Evolutionary conservation across 2,888 invertebrate genomes (phyloP), one percentile per base, ranked within the genome.

Genomic region (Byasa hedistus): DNA sequence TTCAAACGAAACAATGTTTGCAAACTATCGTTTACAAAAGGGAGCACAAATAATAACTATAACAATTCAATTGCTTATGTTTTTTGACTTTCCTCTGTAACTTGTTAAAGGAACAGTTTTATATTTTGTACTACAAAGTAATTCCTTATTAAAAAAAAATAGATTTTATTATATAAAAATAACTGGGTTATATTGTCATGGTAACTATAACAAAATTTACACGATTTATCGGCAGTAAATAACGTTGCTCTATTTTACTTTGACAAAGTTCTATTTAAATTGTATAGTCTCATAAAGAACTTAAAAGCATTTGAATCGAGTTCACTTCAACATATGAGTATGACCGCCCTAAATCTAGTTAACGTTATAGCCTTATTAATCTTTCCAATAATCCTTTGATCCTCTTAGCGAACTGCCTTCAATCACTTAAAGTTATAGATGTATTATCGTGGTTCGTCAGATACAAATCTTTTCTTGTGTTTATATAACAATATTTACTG

Each of bases 281-380:
- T 74, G 79, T 79, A 78, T 81, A 72, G 70, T 71, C 61, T 63
- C 68, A 72, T 73, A 76, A 27, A 76, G 79, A 79, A 68, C 64
- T 62, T 67, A 65, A 71, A 71, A 66, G 64, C 60, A 73, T 66
- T 70, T 72, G 75, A 77, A 69, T 1, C 70, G 70, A 69, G 68
- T 72, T 73, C 70, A 73, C 71, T 76, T 71, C 73, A 72, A 22
- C 69, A 73, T 72, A 73, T 71, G 69, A 72, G 69, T 62, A 61
- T 69, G 72, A 48, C 8, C 70, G 69, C 68, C 70, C 71, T 69
- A 71, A 76, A 83, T 80, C 77, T 82, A 82, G 78, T 79, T 65
- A 79, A 70, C 65, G 68, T 70, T 67, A 69, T 68, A 62, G 63
- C 69, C 75, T 79, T 79, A 72, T 78, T 78, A 77, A 81, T 79